Evolutionary conservation across 2,113 vertebrate species (phyloP).

Genomic region (Lophotis ruficrista): DNA sequence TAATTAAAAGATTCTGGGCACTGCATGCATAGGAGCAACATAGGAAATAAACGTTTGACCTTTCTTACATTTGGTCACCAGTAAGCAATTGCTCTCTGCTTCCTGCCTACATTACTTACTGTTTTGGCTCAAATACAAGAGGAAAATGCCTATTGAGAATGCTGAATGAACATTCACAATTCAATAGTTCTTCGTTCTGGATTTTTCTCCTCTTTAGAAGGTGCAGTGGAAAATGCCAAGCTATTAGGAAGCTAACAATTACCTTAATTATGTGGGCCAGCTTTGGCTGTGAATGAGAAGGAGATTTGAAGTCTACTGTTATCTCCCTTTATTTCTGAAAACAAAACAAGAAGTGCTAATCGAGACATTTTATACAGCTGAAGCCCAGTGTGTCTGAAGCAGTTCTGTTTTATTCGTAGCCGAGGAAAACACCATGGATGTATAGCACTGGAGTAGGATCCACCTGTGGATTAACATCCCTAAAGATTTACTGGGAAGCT

Average conservation of each 20-base stretch:
- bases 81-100: conserved; percentile 37
- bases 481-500: neutral
- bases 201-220: conserved; percentile 29
- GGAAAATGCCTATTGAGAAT: neutral
- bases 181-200: neutral
- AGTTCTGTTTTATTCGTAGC: neutral
- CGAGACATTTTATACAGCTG: neutral
- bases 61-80: conserved; percentile 46
- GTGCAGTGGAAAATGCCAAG: neutral
- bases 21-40: neutral
- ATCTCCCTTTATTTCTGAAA: conserved; percentile 9
- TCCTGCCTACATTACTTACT: conserved; percentile 18
- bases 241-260: conserved; percentile 21
- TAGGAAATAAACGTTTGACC: conserved; percentile 51
- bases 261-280: neutral
- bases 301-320: neutral
- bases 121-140: conserved; percentile 26
- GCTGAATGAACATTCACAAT: neutral
- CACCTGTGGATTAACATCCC: neutral
- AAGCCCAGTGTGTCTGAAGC: neutral
- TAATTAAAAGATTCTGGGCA: conserved; percentile 56
- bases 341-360: conserved; percentile 13
- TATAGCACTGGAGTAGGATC: neutral
- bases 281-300: neutral
- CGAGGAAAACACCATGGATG: neutral